Evolutionary conservation across 2,797 vertebrate genomes (phyloP).

Genomic region (Parauchenoglanis ngamensis): DNA sequence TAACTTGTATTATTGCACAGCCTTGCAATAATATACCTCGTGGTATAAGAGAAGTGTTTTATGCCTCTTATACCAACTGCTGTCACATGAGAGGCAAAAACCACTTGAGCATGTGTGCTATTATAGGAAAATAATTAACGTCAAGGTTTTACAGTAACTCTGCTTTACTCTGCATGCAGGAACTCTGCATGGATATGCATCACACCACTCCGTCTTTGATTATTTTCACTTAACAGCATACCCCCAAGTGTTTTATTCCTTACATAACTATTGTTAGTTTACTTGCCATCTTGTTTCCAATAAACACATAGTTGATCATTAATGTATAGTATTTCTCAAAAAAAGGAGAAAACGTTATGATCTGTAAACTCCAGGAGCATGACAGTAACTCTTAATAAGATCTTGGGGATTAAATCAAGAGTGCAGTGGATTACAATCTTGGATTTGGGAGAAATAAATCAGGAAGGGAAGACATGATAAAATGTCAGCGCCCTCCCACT

Average conservation of each 20-base stretch:
- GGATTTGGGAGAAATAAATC: neutral
- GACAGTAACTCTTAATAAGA: too few relatives aligned
- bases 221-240: neutral
- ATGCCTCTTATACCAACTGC: neutral
- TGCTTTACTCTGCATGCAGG: too few relatives aligned
- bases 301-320: neutral
- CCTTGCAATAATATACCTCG: neutral
- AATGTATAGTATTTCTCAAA: neutral
- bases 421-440: neutral
- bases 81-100: neutral
- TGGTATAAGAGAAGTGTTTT: neutral
- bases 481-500: neutral
- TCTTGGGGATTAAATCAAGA: neutral
- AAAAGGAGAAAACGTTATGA: neutral
- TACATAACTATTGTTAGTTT: neutral
- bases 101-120: neutral
- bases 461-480: neutral
- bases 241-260: neutral
- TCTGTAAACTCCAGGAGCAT: too few relatives aligned
- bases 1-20: neutral
- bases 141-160: neutral
- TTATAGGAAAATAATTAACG: neutral
- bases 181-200: neutral
- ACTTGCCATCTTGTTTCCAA: neutral
- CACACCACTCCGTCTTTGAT: neutral